Evolutionary conservation across 2,888 invertebrate species (phyloP).

Genomic region (Ennomos erosarius): DNA sequence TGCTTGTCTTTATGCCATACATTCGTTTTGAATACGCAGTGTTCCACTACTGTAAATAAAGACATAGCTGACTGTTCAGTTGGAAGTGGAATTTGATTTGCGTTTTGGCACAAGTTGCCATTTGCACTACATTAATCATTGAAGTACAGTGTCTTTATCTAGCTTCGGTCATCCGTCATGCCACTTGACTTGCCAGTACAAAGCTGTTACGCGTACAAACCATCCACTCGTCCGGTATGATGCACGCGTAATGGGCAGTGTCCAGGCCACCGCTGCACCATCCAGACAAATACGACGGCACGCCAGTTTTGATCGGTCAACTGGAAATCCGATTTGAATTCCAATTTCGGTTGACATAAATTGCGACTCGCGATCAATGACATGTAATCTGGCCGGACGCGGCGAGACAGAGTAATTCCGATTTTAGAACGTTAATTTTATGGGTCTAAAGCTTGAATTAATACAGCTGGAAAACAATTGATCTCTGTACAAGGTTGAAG

Average conservation of each 20-base stretch:
- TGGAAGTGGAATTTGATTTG: neutral
- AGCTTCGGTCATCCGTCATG: slow-evolving; percentile 1
- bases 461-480: slow-evolving; percentile 23
- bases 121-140: slow-evolving; percentile 7
- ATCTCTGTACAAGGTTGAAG: slow-evolving; percentile 21
- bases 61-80: slow-evolving; percentile 1
- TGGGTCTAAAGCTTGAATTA: slow-evolving; percentile 6
- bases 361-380: slow-evolving; percentile 15
- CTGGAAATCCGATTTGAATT: slow-evolving; percentile 28
- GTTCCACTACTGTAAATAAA: slow-evolving; percentile 1
- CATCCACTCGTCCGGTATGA: slow-evolving; percentile 12
- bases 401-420: slow-evolving; percentile 9
- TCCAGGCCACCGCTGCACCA: slow-evolving; percentile 11
- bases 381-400: slow-evolving; percentile 14
- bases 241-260: slow-evolving; percentile 13
- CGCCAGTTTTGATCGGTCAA: slow-evolving; percentile 21
- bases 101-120: slow-evolving; percentile 1
- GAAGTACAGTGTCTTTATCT: slow-evolving; percentile 7
- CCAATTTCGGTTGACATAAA: slow-evolving; percentile 26
- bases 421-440: slow-evolving; percentile 25
- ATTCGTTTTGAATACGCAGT: slow-evolving; percentile 1
- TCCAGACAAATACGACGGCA: slow-evolving; percentile 12
- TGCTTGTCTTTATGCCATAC: slow-evolving; percentile 7
- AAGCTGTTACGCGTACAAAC: slow-evolving; percentile 6
- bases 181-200: slow-evolving; percentile 12